Conservation (phyloP, 2,113 vertebrate species). For the Pholis gunnellus region DNA sequence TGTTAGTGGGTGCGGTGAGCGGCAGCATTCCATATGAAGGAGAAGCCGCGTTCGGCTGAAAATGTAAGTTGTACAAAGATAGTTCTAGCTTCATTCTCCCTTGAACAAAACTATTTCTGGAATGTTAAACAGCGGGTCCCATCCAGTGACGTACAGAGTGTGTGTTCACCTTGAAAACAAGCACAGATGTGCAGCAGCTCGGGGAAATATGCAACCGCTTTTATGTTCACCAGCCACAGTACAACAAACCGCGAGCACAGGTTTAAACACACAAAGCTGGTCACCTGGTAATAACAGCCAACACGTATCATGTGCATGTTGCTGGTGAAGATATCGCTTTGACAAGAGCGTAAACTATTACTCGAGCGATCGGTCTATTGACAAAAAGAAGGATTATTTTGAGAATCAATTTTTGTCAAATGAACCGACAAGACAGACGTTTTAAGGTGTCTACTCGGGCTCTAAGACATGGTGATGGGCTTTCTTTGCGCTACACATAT, state of each 20-base stretch:
- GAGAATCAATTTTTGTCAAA: neutral
- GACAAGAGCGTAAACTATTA: neutral
- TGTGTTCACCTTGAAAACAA: slow-evolving; percentile 47
- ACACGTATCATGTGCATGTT: neutral
- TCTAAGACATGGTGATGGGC: neutral
- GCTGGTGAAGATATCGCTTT: neutral
- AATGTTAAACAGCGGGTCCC: slow-evolving; percentile 77
- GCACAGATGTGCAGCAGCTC: slow-evolving; percentile 52
- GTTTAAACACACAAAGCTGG: too few species aligned
- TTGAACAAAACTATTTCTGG: slow-evolving; percentile 61
- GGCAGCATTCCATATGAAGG: slow-evolving; percentile 58
- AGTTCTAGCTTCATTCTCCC: slow-evolving; percentile 35
- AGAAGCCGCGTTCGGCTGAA: slow-evolving; percentile 50
- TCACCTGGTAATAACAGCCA: neutral
- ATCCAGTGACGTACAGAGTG: slow-evolving; percentile 29
- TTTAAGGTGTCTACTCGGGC: neutral
- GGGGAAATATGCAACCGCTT: slow-evolving; percentile 12
- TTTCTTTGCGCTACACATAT: neutral
- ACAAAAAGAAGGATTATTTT: neutral
- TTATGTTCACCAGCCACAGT: slow-evolving; percentile 1
- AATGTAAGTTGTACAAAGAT: slow-evolving; percentile 4
- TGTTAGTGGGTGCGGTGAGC: slow-evolving; percentile 48
- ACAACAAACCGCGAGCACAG: neutral
- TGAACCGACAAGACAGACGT: neutral
- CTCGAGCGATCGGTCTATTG: neutral